Conservation (phyloP, 2,797 vertebrate species). For the Ispidina picta region DNA sequence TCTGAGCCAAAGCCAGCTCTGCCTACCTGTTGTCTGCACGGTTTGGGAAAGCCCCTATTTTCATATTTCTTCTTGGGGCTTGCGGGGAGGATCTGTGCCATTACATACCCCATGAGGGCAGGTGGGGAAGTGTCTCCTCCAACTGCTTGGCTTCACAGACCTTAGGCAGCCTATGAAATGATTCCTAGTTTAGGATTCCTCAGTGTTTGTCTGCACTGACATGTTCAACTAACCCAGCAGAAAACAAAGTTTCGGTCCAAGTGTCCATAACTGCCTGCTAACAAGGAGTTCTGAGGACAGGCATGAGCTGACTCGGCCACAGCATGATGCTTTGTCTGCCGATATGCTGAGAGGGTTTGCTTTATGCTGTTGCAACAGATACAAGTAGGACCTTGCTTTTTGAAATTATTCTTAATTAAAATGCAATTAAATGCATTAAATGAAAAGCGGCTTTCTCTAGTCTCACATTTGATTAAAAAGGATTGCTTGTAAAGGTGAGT, state of each 20-base stretch:
- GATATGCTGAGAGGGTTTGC: background rate
- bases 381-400: background rate
- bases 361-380: background rate
- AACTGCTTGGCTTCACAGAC: background rate
- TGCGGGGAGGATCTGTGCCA: rapidly evolving
- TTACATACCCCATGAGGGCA: rapidly evolving
- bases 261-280: background rate
- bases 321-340: background rate
- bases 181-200: background rate
- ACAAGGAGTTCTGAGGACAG: background rate
- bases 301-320: background rate
- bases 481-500: background rate
- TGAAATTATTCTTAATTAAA: background rate
- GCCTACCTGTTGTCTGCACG: rapidly evolving
- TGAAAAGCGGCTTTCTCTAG: constrained; percentile 3
- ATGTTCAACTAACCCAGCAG: too few relatives aligned
- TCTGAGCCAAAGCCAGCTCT: background rate
- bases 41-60: rapidly evolving
- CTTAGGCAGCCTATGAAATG: background rate
- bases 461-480: background rate
- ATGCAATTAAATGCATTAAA: background rate
- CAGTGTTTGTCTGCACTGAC: background rate
- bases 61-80: background rate
- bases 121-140: background rate
- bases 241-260: background rate